phyloP scores from a whole-genome alignment of 2,797 vertebrate species.

The Mus minutoides region DNA sequence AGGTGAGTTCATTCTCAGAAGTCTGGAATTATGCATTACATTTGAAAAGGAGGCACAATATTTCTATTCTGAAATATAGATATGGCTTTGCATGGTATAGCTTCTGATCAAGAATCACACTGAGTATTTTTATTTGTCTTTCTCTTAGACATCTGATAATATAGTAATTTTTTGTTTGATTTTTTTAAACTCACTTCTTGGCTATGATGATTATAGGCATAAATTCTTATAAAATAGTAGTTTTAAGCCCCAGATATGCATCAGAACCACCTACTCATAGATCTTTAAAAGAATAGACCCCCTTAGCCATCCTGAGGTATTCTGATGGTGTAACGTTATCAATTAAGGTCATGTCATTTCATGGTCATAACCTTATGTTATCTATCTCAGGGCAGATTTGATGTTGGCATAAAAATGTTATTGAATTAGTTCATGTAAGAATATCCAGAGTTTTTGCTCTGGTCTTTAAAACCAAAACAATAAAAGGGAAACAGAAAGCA shows the following conservation, averaged over 20 bases:
- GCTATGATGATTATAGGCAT: constrained; percentile 1
- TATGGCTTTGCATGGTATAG: constrained; percentile 54
- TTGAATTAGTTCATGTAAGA: neutral
- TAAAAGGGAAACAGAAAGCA: neutral
- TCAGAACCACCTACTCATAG: neutral
- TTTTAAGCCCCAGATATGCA: neutral
- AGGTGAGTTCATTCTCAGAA: constrained; percentile 87
- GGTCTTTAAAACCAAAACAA: constrained; percentile 51
- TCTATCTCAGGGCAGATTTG: neutral
- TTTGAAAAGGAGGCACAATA: constrained; percentile 84
- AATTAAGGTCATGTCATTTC: neutral
- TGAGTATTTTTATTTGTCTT: constrained; percentile 22
- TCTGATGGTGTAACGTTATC: neutral
- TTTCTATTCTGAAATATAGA: constrained; percentile 49
- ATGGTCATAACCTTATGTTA: neutral
- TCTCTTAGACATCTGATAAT: neutral
- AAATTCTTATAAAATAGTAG: constrained; percentile 1
- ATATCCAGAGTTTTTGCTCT: constrained; percentile 16
- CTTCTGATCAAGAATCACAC: constrained; percentile 30
- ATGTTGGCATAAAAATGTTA: neutral
- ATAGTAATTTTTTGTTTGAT: neutral
- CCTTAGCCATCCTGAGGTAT: neutral
- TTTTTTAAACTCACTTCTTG: neutral
- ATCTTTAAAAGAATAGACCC: constrained; percentile 20
- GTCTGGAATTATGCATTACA: constrained; percentile 76